Evolutionary conservation across 2,113 vertebrate genomes (phyloP).

Genomic region (Gila orcuttii): DNA sequence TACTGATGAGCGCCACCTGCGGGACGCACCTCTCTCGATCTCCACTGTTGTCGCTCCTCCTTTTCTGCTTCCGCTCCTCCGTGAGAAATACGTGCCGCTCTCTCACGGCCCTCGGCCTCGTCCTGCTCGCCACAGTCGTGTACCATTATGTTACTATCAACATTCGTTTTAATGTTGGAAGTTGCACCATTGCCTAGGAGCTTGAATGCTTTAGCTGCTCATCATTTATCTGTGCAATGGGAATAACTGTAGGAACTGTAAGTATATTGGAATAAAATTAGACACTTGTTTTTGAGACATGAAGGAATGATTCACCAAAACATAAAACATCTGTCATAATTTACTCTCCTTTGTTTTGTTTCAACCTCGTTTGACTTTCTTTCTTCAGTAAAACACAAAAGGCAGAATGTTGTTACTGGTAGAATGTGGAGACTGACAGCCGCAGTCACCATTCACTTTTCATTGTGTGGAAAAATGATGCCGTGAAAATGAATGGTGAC

Average conservation of each 20-base stretch:
- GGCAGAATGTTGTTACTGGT: not conserved
- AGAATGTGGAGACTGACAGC: not conserved
- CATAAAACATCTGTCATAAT: not conserved
- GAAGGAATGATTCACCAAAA: not conserved
- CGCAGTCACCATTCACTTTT: not conserved
- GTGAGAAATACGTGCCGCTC: no score
- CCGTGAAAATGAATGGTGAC: not conserved
- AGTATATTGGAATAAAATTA: constrained; percentile 3
- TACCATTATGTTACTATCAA: not conserved
- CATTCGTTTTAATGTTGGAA: not conserved
- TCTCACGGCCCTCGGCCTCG: no score
- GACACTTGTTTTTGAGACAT: not conserved
- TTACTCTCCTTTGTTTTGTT: not conserved
- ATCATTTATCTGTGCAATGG: not conserved
- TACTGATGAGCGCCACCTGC: no score
- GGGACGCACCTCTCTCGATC: no score
- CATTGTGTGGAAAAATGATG: not conserved
- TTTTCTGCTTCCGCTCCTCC: no score
- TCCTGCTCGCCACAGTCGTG: no score
- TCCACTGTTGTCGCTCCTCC: no score
- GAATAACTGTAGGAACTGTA: not conserved
- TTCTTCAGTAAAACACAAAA: not conserved
- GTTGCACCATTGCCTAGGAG: not conserved
- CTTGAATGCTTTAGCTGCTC: not conserved
- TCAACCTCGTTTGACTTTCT: not conserved